Evolutionary conservation across 2,888 invertebrate species (phyloP).

Genomic region (Hirtodrosophila cameraria): DNA sequence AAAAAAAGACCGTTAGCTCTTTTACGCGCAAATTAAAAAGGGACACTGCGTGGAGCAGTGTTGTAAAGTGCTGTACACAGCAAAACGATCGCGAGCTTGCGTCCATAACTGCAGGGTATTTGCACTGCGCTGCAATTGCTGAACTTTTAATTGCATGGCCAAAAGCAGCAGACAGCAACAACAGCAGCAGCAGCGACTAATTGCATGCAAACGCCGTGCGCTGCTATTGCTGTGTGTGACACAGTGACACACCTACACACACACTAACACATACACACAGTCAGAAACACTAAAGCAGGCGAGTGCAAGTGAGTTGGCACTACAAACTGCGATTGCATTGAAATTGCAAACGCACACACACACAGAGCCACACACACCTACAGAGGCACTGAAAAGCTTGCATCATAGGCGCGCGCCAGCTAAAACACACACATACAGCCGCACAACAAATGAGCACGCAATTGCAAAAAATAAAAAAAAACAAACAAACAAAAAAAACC

Average conservation of each 20-base stretch:
- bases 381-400: conserved; percentile 60
- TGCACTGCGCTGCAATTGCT: conserved; percentile 59
- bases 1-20: no score
- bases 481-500: conserved; percentile 18
- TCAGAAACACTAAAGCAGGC: conserved; percentile 8
- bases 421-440: conserved; percentile 20
- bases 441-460: conserved; percentile 67
- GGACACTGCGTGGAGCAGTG: conserved; percentile 45
- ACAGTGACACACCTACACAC: conserved; percentile 72
- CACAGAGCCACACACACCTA: conserved; percentile 6
- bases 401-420: conserved; percentile 68
- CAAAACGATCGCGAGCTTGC: no score
- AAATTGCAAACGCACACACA: conserved; percentile 42
- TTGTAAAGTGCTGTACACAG: no score
- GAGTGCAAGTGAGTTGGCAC: conserved; percentile 58
- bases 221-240: conserved; percentile 66
- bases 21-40: no score
- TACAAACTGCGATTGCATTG: conserved; percentile 62
- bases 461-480: conserved; percentile 52
- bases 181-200: conserved; percentile 32
- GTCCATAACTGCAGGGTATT: conserved; percentile 40
- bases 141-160: conserved; percentile 50
- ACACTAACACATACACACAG: conserved; percentile 20
- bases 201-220: conserved; percentile 55
- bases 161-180: conserved; percentile 29